A percentile compares a stretch with the other conserved stretches of the same genome.
phyloP scores from a whole-genome alignment of 2,888 invertebrate species.

The Platypus cylindrus region DNA sequence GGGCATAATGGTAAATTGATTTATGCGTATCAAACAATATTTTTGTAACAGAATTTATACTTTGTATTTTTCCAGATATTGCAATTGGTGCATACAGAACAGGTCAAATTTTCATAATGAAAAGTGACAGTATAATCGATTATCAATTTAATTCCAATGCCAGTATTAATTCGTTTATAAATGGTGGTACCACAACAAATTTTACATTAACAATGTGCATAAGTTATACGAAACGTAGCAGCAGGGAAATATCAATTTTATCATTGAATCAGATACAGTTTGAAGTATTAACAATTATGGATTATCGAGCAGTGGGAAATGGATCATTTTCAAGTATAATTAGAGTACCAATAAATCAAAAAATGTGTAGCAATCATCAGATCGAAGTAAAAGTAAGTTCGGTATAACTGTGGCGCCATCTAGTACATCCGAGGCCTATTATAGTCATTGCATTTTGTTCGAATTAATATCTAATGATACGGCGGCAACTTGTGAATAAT shows the following conservation, averaged over 20 bases:
- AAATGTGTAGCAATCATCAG: slow-evolving; percentile 4
- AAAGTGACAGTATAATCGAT: slow-evolving; percentile 31
- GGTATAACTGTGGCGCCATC: too few species aligned
- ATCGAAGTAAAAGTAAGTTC: slow-evolving; percentile 7
- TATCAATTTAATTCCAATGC: slow-evolving; percentile 14
- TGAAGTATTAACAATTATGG: slow-evolving; percentile 4
- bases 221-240: slow-evolving; percentile 15
- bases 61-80: slow-evolving; percentile 43
- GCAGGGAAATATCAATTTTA: too few species aligned
- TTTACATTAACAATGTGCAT: slow-evolving; percentile 16
- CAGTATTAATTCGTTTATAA: slow-evolving; percentile 9
- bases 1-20: slow-evolving; percentile 42
- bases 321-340: too few species aligned
- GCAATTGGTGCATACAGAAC: slow-evolving; percentile 48
- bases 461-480: neutral
- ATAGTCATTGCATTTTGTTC: too few species aligned
- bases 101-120: slow-evolving; percentile 41
- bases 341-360: too few species aligned
- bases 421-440: too few species aligned
- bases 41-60: neutral
- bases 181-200: slow-evolving; percentile 2
- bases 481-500: neutral
- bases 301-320: slow-evolving; percentile 8
- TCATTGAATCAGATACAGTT: slow-evolving; percentile 4
- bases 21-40: slow-evolving; percentile 1